Base-by-base conservation (phyloP, 2,113 vertebrate species). In the Pitta sordida region DNA sequence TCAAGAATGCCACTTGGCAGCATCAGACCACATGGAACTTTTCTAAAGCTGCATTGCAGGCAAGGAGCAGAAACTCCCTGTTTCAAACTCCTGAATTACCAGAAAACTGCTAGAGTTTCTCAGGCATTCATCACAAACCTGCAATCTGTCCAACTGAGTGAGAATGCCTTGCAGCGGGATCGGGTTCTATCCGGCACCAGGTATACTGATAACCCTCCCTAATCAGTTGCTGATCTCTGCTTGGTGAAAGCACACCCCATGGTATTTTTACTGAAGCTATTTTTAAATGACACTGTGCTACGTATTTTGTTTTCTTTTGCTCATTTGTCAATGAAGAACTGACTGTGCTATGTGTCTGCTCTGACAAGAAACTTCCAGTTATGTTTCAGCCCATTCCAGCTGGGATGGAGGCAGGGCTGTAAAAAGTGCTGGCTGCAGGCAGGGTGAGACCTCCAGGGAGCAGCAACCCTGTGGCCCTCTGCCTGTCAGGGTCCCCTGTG, bases 201-300 rank as follows among this genome's bases (percentile, higher is more conserved):
- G 90, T 88, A 55, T 4, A 0, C 78, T 52, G 93, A 94, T 77
- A 92, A 85, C 48, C 32, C 73, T 70, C 80, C 62, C 53, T 49
- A 68, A 96, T 83, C 88, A 59, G 76, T 13, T 1, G 4, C 65
- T 58, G 39, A 82, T 87, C 94, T 90, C 74, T 75, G 79, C 70
- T 23, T 0, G 0, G 7, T 3, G 5, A 89, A 91, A 94, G 84
- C 78, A 22, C 74, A 69, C 81, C 53, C 81, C 1, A 0, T 4
- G 12, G 75, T 48, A 80, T 62, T 92, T 91, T 74, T 89, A 71
- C 63, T 36, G 55, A 53, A 88, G 91, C 59, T 94, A 80, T 92
- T 96, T 94, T 94, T 92, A 96, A 94, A 77, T 70, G 78, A 69
- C 89, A 90, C 74, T 67, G 63, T 58, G 91, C n/a, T n/a, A n/a